These are phyloP conservation scores for Aplysina aerophoba DNA, from an alignment of 37 sponge, comb jelly and placozoan genomes.

Conservation along the genomic window DNA sequence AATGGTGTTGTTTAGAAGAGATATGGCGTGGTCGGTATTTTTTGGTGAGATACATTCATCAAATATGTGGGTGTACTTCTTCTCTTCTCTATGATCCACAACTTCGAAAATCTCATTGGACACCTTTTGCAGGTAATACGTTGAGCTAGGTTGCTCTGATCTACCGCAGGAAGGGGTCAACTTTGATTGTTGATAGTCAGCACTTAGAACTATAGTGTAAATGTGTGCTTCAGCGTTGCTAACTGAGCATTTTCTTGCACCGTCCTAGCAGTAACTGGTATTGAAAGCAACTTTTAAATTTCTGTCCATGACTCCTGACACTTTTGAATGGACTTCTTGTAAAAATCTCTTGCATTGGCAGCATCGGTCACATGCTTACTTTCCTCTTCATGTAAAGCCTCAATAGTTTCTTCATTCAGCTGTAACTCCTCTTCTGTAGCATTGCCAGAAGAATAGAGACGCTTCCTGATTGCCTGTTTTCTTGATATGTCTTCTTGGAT, in stretches of 20 bases:
- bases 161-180: not conserved
- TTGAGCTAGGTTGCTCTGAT: not conserved
- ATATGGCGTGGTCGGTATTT: not conserved
- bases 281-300: not conserved
- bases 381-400: not conserved
- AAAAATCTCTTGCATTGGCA: not conserved
- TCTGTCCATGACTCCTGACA: not conserved
- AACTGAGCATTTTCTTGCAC: too few relatives aligned
- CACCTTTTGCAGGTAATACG: not conserved
- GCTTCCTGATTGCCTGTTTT: not conserved
- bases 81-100: not conserved
- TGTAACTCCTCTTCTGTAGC: not conserved
- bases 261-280: not conserved
- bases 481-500: not conserved
- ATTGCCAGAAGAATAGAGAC: not conserved
- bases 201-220: not conserved
- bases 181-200: conserved; percentile 1
- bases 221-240: too few relatives aligned
- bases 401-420: not conserved
- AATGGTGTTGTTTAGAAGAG: not conserved
- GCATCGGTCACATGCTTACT: not conserved
- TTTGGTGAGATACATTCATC: not conserved
- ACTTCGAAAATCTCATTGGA: not conserved
- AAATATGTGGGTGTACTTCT: not conserved
- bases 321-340: not conserved